Conservation (phyloP, 2,113 vertebrate genomes). For the Pygathrix nemaeus region DNA sequence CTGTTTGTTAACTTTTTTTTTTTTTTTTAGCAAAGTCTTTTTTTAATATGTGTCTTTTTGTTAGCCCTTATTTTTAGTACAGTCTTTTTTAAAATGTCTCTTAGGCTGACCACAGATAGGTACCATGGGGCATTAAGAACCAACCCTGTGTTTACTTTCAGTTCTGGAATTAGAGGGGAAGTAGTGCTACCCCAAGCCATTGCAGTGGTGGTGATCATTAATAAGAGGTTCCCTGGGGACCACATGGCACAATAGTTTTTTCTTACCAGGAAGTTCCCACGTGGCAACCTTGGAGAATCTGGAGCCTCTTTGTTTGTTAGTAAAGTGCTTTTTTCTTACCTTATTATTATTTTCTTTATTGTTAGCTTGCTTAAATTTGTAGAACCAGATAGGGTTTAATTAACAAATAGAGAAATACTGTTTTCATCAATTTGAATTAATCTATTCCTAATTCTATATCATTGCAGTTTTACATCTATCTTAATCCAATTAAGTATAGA, state of each 20-base stretch:
- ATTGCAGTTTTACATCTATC: background rate
- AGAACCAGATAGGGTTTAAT: background rate
- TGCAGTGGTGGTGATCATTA: background rate
- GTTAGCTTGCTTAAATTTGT: background rate
- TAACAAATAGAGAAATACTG: constrained; percentile 6
- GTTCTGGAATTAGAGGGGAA: background rate
- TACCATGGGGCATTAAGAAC: background rate
- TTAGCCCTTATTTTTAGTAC: constrained; percentile 32
- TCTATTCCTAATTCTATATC: constrained; percentile 23
- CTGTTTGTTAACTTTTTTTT: background rate
- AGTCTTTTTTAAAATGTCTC: background rate
- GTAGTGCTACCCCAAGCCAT: background rate
- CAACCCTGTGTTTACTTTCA: background rate
- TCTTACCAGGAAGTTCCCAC: background rate
- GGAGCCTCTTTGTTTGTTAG: background rate
- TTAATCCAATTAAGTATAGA: background rate
- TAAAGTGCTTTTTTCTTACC: background rate
- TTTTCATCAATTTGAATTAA: constrained; percentile 44
- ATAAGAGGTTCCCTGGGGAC: background rate
- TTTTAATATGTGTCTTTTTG: background rate
- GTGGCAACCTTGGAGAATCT: background rate
- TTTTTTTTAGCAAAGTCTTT: background rate
- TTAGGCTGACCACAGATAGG: background rate
- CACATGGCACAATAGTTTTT: background rate
- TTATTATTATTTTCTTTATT: background rate